Conservation (phyloP, 1,140 invertebrate species). For the Drosophila burlai region DNA sequence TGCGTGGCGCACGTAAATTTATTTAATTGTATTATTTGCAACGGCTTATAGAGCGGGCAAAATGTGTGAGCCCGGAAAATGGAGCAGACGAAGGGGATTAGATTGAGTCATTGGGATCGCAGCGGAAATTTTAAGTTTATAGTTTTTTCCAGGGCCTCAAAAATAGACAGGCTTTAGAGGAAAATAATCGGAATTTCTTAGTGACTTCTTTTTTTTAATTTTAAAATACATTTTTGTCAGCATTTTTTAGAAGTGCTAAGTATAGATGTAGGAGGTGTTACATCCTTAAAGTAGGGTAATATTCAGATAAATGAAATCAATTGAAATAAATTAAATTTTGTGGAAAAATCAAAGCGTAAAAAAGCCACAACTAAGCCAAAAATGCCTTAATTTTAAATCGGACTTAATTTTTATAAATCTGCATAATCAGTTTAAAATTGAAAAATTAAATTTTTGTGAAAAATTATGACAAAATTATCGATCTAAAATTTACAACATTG, state of each 20-base stretch:
- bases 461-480: too few species aligned
- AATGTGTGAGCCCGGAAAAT: conserved; percentile 18
- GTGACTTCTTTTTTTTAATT: too few species aligned
- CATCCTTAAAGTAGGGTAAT: background rate
- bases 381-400: too few species aligned
- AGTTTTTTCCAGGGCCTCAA: background rate
- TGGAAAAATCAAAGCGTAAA: background rate
- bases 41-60: conserved; percentile 38
- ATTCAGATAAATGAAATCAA: too few species aligned
- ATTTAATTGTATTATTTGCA: conserved; percentile 71
- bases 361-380: too few species aligned
- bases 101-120: conserved; percentile 4
- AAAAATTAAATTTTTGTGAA: too few species aligned
- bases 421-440: background rate
- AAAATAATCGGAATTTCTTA: background rate
- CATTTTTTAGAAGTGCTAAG: background rate
- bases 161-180: background rate
- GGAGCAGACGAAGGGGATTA: conserved; percentile 1
- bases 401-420: too few species aligned
- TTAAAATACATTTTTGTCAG: background rate
- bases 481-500: too few species aligned
- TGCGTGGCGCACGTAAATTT: conserved; percentile 78
- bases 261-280: background rate
- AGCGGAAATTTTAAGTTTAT: background rate
- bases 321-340: background rate